A percentile compares a stretch with the other conserved stretches of the same genome.
phyloP scores from a whole-genome alignment of 2,797 vertebrate species.

The Gymnothorax javanicus region DNA sequence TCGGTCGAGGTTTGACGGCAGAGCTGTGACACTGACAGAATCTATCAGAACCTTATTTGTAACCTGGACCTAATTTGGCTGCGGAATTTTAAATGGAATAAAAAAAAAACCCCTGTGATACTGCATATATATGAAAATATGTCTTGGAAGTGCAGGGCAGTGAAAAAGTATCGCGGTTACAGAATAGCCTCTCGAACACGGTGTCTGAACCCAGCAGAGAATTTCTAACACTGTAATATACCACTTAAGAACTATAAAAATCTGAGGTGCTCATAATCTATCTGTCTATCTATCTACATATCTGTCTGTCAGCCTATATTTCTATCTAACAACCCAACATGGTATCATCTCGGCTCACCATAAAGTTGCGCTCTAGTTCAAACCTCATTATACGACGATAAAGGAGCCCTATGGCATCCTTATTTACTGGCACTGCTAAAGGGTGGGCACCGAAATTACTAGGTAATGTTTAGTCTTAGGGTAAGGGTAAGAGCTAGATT shows the following conservation, averaged over 20 bases:
- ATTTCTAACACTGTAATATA: neutral
- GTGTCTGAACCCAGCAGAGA: neutral
- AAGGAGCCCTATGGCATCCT: too few relatives aligned
- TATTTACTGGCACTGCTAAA: too few relatives aligned
- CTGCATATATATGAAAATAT: neutral
- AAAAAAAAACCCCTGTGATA: neutral
- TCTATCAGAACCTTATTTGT: conserved; percentile 32
- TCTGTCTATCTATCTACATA: neutral
- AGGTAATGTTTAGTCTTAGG: too few relatives aligned
- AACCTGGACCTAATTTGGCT: neutral
- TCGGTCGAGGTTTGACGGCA: conserved; percentile 19
- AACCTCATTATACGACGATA: too few relatives aligned
- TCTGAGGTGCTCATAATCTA: neutral
- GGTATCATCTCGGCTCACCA: too few relatives aligned
- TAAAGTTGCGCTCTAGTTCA: too few relatives aligned
- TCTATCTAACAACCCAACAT: too few relatives aligned
- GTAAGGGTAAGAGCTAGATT: too few relatives aligned
- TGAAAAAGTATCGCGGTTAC: neutral
- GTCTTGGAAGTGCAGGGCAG: neutral
- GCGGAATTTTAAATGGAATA: neutral
- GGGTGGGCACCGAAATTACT: too few relatives aligned
- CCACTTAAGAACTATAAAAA: neutral
- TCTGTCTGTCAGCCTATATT: too few relatives aligned
- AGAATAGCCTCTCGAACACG: neutral
- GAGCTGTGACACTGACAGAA: conserved; percentile 31